Conservation (phyloP, 2,888 invertebrate species). For the Chaitophorus viminalis region DNA sequence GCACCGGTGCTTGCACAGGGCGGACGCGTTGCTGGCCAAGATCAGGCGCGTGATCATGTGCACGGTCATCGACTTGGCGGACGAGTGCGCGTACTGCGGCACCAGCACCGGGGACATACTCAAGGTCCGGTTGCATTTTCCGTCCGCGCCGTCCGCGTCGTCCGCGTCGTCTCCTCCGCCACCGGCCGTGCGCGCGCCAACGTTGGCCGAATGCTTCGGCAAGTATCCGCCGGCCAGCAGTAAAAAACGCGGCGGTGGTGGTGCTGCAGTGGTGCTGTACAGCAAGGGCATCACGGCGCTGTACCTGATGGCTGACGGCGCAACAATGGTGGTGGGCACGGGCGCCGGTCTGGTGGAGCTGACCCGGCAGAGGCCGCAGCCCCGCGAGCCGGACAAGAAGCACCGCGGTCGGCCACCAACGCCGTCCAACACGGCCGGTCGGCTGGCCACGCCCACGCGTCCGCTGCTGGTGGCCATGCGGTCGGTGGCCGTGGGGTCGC, state of each 20-base stretch:
- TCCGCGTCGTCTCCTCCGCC: conserved; percentile 68
- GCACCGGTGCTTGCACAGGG: conserved; percentile 76
- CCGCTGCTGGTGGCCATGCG: too few relatives aligned
- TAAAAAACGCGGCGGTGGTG: conserved; percentile 66
- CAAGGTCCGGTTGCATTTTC: conserved; percentile 67
- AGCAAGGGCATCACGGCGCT: conserved; percentile 66
- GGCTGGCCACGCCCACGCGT: too few relatives aligned
- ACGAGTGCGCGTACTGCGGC: conserved; percentile 83
- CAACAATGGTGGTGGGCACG: conserved; percentile 79
- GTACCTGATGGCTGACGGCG: conserved; percentile 70
- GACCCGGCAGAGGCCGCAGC: too few relatives aligned
- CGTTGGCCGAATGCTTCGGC: conserved; percentile 76
- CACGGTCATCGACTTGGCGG: conserved; percentile 71
- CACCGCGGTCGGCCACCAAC: too few relatives aligned
- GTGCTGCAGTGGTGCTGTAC: conserved; percentile 16
- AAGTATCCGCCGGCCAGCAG: conserved; percentile 71
- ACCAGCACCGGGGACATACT: conserved; percentile 84
- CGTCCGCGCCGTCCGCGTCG: conserved; percentile 67
- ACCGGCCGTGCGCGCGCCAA: conserved; percentile 68
- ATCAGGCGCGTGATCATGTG: conserved; percentile 81
- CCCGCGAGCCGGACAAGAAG: too few relatives aligned
- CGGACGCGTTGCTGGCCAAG: conserved; percentile 76
- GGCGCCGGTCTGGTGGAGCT: conserved; percentile 66
- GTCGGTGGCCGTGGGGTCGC: too few relatives aligned
- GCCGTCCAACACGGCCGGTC: too few relatives aligned